Base-by-base conservation (phyloP, 2,888 invertebrate genomes). In the Tuta absoluta region DNA sequence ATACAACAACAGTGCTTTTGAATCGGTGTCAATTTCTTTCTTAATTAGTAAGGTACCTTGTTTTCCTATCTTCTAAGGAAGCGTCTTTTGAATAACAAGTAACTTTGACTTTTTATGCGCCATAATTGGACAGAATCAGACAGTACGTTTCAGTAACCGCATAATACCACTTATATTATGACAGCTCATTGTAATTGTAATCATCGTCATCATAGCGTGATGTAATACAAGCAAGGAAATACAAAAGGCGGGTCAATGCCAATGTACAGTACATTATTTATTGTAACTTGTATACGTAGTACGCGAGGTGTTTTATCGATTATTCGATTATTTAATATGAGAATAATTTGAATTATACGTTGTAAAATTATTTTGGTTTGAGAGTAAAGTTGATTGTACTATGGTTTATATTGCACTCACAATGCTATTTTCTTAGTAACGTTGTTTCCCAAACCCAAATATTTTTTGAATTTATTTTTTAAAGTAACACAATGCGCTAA, bases 171-270 rank as follows among this genome's bases (percentile, higher is more conserved):
- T 38, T 59, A 48, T 61, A 24, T 41, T 59, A 61, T 61, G 45
- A 61, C 60, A 61, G 23, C 48, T 14, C 64, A 68, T 63, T 70
- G 69, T 71, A 70, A 71, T 73, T 71, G 69, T 66, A 69, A 74
- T 72, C 74, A 71, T 74, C 65, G 58, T 63, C 33, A 64, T 60
- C 72, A 75, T 75, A 73, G 73, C 66, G 65, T 78, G 78, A 79
- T 75, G 79, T 53, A 53, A 65, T 60, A 59, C 62, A 63, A 63
- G 62, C 70, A 65, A 83, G 81, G 82, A 79, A 81, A 84, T 78
- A 48, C 60, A 24, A 48, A 48, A 59, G 59, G 37, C 37, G 17
- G 60, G 60, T 61, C 60, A 61, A 61, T 61, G 60, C 23, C 60
- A 19, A 4, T 53, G 53, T 53, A 53, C 11, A 24, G 24, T 53